phyloP scores from a whole-genome alignment of 2,888 invertebrate species.

The Mesorhabditis belari region DNA sequence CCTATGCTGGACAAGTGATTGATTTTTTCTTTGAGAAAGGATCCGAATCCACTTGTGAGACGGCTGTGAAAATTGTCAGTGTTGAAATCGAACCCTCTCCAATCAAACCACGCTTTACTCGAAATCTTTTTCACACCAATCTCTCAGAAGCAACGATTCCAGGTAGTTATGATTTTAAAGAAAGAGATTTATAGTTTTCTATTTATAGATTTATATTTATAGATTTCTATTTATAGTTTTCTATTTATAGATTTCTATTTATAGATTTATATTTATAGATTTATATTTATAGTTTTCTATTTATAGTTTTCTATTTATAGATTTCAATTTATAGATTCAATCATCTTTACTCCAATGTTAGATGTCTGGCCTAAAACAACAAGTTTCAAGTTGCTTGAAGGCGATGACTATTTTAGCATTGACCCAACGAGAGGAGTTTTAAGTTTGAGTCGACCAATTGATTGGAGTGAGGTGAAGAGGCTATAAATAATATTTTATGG shows the following conservation, averaged over 20 bases:
- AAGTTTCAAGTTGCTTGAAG: slow-evolving; percentile 23
- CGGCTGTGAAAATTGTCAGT: neutral
- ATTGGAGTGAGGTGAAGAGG: slow-evolving; percentile 17
- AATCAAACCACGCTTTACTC: neutral
- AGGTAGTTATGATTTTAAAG: neutral
- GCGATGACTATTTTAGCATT: slow-evolving; percentile 69
- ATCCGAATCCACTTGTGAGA: neutral
- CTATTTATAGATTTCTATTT: too few relatives aligned
- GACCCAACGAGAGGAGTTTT: slow-evolving; percentile 88
- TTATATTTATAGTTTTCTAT: too few relatives aligned
- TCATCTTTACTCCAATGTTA: slow-evolving; percentile 12
- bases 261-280: too few relatives aligned
- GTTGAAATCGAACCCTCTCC: neutral
- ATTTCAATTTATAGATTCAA: neutral
- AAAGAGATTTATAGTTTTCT: neutral
- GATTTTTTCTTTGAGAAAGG: neutral
- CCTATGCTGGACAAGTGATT: neutral
- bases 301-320: too few relatives aligned
- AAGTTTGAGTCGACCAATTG: slow-evolving; percentile 68
- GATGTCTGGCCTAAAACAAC: slow-evolving; percentile 17
- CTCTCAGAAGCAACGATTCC: neutral
- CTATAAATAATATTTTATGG: neutral
- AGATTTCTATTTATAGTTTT: too few relatives aligned
- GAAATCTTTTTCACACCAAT: neutral
- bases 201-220: too few relatives aligned